Evolutionary conservation across 1,140 invertebrate genomes (phyloP), one percentile per base, ranked within the genome.

Genomic region (Acromyrmex charruanus): DNA sequence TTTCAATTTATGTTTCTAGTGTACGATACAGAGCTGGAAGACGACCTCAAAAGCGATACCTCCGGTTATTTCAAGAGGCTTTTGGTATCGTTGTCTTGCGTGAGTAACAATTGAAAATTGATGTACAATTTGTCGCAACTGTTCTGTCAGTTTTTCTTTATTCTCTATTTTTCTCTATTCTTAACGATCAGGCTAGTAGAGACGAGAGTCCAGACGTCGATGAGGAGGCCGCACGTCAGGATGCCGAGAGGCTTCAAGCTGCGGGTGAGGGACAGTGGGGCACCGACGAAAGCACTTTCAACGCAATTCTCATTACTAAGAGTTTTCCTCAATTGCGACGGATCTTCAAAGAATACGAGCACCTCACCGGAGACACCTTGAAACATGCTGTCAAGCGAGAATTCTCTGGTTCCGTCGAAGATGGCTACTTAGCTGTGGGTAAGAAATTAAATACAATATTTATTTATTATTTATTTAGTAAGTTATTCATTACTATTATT

Each of bases 401-500:
- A 96, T 98, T 99, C 94, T 98, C 98, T 86, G 98, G 98, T 85
- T 97, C 97, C 91, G 95, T 99, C 10, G 97, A 98, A 95, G 97
- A 97, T 92, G 98, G 98, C 58, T 97, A 99, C 92, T 95, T 98
- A 68, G 97, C 98, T 89, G 97, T 99, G 91, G 98, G 98, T 98
- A 95, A 96, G 96, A 39, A 72, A 58, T 35, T 18, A 21, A 74
- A 5, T 49, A 51, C 0, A 25, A 69, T 28, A 51, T 16, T 69
- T 6, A 69, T 2, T 69, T 18, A 80, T 72, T 51, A 53, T 72
- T 53, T 16, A 2, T 72, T 55, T 14, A 10, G 7, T 35, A 59
- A 39, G 6, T 66, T 68, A 68, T 53, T 35, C 1, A 10, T 7
- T 21, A 14, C n/a, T 49, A 21, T 12, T n/a, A 3, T 85, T 81